Evolutionary conservation across 2,113 vertebrate species (phyloP).

Genomic region (Aptenodytes forsteri): DNA sequence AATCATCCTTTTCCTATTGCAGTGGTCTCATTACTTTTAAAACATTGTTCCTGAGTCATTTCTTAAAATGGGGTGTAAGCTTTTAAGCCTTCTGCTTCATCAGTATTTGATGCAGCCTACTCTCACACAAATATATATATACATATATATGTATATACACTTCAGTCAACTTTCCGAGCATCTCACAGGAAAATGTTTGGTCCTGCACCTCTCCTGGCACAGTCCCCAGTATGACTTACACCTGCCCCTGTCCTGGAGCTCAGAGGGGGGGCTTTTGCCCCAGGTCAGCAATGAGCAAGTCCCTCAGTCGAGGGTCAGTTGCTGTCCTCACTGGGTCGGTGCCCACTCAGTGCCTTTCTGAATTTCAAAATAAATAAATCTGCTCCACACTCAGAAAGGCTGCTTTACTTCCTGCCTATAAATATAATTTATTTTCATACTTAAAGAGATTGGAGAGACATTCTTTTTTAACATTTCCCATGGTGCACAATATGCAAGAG

Average conservation of each 20-base stretch:
- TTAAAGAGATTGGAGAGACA: background rate
- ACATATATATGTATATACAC: rapidly evolving
- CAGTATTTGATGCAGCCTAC: background rate
- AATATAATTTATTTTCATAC: background rate
- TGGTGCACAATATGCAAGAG: background rate
- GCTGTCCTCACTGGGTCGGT: background rate
- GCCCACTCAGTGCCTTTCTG: background rate
- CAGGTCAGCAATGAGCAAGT: background rate
- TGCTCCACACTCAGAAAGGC: background rate
- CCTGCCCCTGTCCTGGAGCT: background rate
- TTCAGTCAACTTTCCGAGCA: background rate
- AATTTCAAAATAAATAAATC: background rate
- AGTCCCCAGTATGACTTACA: rapidly evolving
- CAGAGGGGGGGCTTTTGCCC: rapidly evolving
- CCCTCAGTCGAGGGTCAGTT: background rate
- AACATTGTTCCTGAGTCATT: background rate
- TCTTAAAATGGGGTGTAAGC: background rate
- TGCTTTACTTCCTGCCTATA: background rate
- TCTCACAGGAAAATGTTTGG: background rate
- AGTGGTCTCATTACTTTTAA: background rate
- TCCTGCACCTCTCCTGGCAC: background rate
- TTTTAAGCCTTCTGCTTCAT: background rate
- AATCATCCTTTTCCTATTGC: background rate
- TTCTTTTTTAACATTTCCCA: background rate
- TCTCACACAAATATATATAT: background rate